Evolutionary conservation across 2,888 invertebrate genomes (phyloP).

Genomic region (Aethes cnicana): DNA sequence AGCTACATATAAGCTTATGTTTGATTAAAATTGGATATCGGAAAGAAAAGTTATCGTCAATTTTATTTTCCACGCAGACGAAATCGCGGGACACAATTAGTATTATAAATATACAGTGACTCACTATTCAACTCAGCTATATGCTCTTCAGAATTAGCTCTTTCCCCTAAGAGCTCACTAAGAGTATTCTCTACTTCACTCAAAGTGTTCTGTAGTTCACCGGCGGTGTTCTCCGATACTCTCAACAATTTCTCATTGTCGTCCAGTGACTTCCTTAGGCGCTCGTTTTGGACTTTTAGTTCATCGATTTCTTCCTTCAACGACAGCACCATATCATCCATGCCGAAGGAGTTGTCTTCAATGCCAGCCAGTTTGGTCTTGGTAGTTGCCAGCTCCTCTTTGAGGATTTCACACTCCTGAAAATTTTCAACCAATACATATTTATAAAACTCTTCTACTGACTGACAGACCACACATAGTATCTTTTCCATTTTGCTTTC

Average conservation of each 20-base stretch:
- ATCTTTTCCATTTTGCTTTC: no score
- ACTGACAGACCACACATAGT: no score
- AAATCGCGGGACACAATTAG: no score
- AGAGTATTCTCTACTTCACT: slow-evolving; percentile 88
- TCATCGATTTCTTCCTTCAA: slow-evolving; percentile 85
- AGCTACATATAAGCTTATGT: no score
- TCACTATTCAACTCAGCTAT: slow-evolving; percentile 75
- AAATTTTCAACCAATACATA: slow-evolving; percentile 34
- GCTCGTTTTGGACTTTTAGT: slow-evolving; percentile 82
- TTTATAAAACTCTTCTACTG: no score
- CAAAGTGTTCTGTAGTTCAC: slow-evolving; percentile 89
- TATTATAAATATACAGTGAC: no score
- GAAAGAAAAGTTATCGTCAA: no score
- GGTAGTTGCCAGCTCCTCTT: slow-evolving; percentile 83
- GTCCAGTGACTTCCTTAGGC: slow-evolving; percentile 85
- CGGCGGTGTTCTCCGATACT: slow-evolving; percentile 90
- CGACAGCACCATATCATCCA: slow-evolving; percentile 87
- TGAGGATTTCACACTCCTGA: slow-evolving; percentile 86
- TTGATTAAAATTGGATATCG: no score
- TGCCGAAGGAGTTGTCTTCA: slow-evolving; percentile 87
- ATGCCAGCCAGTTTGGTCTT: slow-evolving; percentile 84
- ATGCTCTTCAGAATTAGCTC: slow-evolving; percentile 74
- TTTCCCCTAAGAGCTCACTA: slow-evolving; percentile 77
- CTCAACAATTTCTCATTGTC: slow-evolving; percentile 81
- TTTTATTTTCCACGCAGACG: no score